Base-by-base conservation (phyloP, 1,140 invertebrate species). In the Uloborus diversus region DNA sequence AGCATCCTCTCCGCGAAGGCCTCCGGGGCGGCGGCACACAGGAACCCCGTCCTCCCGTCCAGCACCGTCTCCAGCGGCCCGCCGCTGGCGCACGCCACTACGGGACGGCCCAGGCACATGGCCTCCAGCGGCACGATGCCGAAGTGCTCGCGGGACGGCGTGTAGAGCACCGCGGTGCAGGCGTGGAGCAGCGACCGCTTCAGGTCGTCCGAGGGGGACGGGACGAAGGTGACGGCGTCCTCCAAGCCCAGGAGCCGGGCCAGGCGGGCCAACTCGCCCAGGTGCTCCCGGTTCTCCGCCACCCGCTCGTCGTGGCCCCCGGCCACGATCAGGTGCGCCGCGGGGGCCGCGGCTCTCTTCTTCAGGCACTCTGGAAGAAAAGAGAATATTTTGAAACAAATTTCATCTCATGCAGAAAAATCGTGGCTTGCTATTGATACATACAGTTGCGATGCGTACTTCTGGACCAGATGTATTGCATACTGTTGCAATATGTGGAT, bases 121-220 rank as follows among this genome's bases (percentile, higher is more conserved):
- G 97, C 96, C 89, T 99, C 98, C 64, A 99, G 87, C 1, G 98
- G 98, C 7, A 99, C 98, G 85, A 99, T 99, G 4, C 98, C 98
- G 90, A 99, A 99, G 89, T 99, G 98, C 86, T 99, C 98, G 86
- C 95, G 95, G 0, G 92, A 90, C 4, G 98, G 98, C 23, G 98
- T 99, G 83, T 99, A 99, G 17, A 99, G 84, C 4, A 99, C 87
- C 85, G 93, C 92, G 82, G 91, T 89, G 84, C 92, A 92, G 73
- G 91, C 85, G 59, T 91, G 88, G 3, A 99, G 87, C 20, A 99
- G 86, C 4, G 92, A 89, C 28, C 94, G 89, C 88, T 99, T 99
- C 51, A 93, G 89, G 64, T 90, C 88, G 86, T 98, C 96, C 81
- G 90, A 92, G 14, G 96, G 93, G 0, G 96, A 98, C 82, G 92